Evolutionary conservation across 2,113 vertebrate genomes (phyloP), one percentile per base, ranked within the genome.

Genomic region (Lampris megalopsis): DNA sequence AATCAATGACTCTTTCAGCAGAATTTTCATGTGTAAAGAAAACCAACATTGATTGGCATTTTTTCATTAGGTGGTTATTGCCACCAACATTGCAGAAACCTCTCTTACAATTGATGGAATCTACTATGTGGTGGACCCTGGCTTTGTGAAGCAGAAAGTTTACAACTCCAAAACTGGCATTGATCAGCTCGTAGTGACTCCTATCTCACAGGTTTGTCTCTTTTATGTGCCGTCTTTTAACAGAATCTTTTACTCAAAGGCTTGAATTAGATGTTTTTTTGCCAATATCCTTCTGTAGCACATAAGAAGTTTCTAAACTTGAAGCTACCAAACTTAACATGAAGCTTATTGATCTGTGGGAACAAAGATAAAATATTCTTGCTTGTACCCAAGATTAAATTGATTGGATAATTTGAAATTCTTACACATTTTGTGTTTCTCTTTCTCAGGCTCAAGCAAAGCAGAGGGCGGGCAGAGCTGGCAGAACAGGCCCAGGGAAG

Each of bases 131-230:
- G 98, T 99, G 0, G 98, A 99, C 88, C 98, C 98, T 3, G 98
- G 98, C 38, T 99, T 99, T 68, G 98, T 99, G 76, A 99, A 99
- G 80, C 98, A 99, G 80, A 99, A 99, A 65, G 98, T 99, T 9
- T 99, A 99, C 89, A 99, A 99, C 89, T 99, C 98, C 35, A 99
- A 99, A 92, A 99, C 97, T 0, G 98, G 98, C 43, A 99, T 99
- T 2, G 98, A 99, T 81, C 98, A 99, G 89, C 94, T 99, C 6
- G 98, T 99, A 71, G 98, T 99, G 72, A 99, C 98, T 1, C 98
- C 98, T 0, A 99, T 99, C 90, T 99, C 98, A 13, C 98, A 99
- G 96, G 97, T 97, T 81, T 9, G 1, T 0, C 3, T 2, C 4
- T 45, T 4, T 5, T 45, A 7, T 45, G 7, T 7, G 4, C 7